Conservation (phyloP, 2,113 vertebrate genomes). For the Antigone vipio region DNA sequence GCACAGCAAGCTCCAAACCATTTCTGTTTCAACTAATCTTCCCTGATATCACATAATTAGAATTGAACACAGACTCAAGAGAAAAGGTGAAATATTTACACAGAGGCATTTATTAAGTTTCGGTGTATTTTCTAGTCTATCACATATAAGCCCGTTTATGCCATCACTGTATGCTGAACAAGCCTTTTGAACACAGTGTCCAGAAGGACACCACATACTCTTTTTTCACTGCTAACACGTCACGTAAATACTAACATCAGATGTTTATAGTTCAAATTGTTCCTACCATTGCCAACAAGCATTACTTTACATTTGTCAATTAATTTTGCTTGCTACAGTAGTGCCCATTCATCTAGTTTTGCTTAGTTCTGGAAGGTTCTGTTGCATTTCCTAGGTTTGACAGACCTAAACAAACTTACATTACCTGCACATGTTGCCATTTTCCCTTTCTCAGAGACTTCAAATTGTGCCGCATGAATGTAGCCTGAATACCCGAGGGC, state of each 20-base stretch:
- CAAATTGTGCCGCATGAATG: background rate
- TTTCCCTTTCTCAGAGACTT: background rate
- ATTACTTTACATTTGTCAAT: background rate
- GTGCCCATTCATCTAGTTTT: background rate
- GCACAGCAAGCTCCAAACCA: background rate
- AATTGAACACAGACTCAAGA: background rate
- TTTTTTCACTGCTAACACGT: background rate
- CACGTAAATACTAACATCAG: background rate
- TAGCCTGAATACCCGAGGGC: background rate
- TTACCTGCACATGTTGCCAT: background rate
- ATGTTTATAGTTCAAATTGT: background rate
- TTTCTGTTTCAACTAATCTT: background rate
- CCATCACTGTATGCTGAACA: background rate
- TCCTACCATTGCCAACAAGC: background rate
- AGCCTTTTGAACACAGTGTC: background rate
- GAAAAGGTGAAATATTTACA: background rate
- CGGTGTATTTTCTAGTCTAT: background rate
- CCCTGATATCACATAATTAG: background rate
- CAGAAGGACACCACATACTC: background rate
- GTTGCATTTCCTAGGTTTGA: background rate
- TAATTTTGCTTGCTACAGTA: background rate
- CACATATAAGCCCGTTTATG: background rate
- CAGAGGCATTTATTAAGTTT: background rate
- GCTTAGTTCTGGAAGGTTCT: background rate
- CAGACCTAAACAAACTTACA: background rate